phyloP scores from a whole-genome alignment of 2,797 vertebrate species.

The Dryobates pubescens region DNA sequence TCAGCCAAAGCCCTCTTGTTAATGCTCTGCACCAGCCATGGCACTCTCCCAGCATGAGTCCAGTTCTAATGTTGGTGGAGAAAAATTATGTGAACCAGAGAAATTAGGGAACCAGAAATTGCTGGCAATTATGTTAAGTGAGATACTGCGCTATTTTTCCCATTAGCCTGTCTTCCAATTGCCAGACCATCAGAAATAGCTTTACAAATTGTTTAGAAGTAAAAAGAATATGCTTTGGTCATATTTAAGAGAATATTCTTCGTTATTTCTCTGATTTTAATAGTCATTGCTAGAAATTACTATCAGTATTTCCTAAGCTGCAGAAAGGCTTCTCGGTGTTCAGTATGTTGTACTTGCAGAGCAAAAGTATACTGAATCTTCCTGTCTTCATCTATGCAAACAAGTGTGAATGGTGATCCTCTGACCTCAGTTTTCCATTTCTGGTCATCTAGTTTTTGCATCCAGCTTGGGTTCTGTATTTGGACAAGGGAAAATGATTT shows the following conservation, averaged over 20 bases:
- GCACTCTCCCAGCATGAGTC: neutral
- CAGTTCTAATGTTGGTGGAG: neutral
- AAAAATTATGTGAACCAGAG: neutral
- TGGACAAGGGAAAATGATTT: neutral
- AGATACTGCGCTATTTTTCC: neutral
- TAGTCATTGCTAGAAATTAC: neutral
- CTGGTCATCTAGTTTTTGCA: neutral
- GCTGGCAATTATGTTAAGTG: neutral
- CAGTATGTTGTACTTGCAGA: neutral
- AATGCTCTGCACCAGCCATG: neutral
- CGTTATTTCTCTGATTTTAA: neutral
- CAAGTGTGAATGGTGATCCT: neutral
- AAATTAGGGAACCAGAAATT: neutral
- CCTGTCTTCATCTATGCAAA: neutral
- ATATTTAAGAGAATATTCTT: neutral
- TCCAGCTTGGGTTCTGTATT: neutral
- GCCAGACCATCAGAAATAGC: neutral
- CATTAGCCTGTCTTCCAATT: neutral
- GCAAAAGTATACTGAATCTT: neutral
- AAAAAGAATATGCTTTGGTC: conserved; percentile 2
- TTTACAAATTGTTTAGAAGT: conserved; percentile 9
- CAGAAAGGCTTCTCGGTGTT: neutral
- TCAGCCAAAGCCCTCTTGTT: neutral
- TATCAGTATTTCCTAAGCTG: neutral
- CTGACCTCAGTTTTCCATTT: conserved; percentile 19